Evolutionary conservation across 2,113 vertebrate species (phyloP).

Genomic region (Potamarius usumacintae): DNA sequence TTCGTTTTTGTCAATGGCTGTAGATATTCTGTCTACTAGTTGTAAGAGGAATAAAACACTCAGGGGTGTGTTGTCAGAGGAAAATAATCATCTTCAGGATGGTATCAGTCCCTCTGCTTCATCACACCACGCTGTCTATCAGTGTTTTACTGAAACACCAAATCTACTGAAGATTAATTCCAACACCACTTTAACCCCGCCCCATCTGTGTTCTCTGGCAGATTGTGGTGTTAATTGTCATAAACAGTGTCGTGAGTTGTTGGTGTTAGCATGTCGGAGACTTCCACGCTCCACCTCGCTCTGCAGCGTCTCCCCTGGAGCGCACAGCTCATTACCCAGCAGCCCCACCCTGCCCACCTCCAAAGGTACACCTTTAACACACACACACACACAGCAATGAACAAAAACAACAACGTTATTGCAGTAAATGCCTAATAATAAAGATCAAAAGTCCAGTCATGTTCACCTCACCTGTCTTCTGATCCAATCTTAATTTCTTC

Average conservation of each 20-base stretch:
- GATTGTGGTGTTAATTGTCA: conserved; percentile 97
- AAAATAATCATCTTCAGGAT: too few relatives aligned
- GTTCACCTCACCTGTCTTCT: not conserved
- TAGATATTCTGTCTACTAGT: too few relatives aligned
- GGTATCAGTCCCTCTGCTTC: too few relatives aligned
- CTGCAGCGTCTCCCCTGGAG: conserved; percentile 70
- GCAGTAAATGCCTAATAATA: too few relatives aligned
- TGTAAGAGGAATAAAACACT: too few relatives aligned
- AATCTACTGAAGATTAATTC: not conserved
- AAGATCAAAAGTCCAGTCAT: not conserved
- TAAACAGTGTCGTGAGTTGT: conserved; percentile 92
- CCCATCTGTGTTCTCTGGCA: conserved; percentile 58
- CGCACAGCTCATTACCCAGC: conserved; percentile 86
- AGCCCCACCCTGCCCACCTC: conserved; percentile 83
- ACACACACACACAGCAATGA: not conserved
- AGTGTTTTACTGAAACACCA: too few relatives aligned
- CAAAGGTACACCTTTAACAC: conserved; percentile 69
- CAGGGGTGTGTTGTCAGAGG: too few relatives aligned
- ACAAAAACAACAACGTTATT: not conserved
- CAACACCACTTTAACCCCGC: not conserved
- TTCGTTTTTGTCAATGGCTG: too few relatives aligned
- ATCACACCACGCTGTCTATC: too few relatives aligned
- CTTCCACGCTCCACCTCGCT: conserved; percentile 82
- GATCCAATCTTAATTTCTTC: not conserved
- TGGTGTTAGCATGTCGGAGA: conserved; percentile 92